Conservation (phyloP, 2,113 vertebrate genomes). For the Caracal caracal region DNA sequence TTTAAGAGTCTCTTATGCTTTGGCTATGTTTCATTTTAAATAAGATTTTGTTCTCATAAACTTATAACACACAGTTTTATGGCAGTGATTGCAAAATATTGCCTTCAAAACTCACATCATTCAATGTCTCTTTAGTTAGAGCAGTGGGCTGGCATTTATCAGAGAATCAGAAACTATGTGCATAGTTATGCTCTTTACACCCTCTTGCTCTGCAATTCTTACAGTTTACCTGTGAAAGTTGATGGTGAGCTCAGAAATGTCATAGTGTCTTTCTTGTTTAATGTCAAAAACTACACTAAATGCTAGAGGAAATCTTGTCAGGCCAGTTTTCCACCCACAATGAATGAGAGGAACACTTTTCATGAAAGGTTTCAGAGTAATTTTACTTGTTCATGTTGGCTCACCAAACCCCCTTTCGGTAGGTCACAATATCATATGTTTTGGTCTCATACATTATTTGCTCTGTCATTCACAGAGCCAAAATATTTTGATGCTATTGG, state of each 20-base stretch:
- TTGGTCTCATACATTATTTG: neutral
- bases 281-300: constrained; percentile 76
- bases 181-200: constrained; percentile 65
- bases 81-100: constrained; percentile 30
- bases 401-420: neutral
- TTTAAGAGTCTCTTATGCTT: too few relatives aligned
- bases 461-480: neutral
- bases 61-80: constrained; percentile 49
- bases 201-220: constrained; percentile 72
- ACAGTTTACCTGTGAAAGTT: constrained; percentile 82
- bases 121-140: constrained; percentile 60
- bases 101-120: neutral
- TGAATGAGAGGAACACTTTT: constrained; percentile 68
- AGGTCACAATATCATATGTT: neutral
- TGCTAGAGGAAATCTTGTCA: constrained; percentile 69
- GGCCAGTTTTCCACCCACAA: constrained; percentile 61
- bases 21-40: constrained; percentile 6
- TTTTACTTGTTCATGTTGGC: constrained; percentile 26
- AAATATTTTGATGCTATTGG: neutral
- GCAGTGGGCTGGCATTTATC: constrained; percentile 69
- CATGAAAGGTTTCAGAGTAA: constrained; percentile 68
- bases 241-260: constrained; percentile 79
- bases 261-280: constrained; percentile 80
- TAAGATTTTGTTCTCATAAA: constrained; percentile 56
- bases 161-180: constrained; percentile 66